Conservation (phyloP, 2,888 invertebrate species). For the Polyommatus icarus region DNA sequence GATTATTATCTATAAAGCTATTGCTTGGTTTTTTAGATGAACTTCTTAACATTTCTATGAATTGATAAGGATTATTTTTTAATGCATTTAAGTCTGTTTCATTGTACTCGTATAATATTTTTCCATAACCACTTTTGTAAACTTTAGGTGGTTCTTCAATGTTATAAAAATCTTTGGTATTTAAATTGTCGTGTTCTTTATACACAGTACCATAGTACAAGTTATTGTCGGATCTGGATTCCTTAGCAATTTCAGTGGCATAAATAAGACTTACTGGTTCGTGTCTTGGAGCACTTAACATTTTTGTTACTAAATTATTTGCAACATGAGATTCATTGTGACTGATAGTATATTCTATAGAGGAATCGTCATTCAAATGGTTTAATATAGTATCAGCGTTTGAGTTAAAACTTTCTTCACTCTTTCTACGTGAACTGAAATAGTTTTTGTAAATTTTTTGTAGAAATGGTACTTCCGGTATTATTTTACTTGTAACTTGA, state of each 20-base stretch:
- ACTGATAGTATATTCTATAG: background rate
- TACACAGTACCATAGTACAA: background rate
- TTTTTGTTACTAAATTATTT: background rate
- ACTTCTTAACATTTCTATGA: background rate
- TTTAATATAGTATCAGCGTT: background rate
- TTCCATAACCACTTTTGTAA: conserved; percentile 10
- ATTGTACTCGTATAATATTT: background rate
- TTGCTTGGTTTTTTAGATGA: background rate
- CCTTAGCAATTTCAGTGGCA: background rate
- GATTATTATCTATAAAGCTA: background rate
- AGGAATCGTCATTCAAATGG: background rate
- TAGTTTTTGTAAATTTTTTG: background rate
- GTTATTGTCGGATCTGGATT: background rate
- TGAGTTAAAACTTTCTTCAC: background rate
- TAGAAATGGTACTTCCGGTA: background rate
- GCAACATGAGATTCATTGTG: background rate
- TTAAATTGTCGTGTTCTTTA: background rate
- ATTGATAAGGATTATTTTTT: background rate
- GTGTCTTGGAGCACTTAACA: background rate
- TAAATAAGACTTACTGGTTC: background rate
- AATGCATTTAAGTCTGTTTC: background rate
- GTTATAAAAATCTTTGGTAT: background rate
- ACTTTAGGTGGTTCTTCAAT: background rate
- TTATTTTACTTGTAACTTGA: background rate
- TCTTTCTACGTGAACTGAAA: background rate